Evolutionary conservation across 2,888 invertebrate species (phyloP).

Genomic region (Silvanus unidentatus): DNA sequence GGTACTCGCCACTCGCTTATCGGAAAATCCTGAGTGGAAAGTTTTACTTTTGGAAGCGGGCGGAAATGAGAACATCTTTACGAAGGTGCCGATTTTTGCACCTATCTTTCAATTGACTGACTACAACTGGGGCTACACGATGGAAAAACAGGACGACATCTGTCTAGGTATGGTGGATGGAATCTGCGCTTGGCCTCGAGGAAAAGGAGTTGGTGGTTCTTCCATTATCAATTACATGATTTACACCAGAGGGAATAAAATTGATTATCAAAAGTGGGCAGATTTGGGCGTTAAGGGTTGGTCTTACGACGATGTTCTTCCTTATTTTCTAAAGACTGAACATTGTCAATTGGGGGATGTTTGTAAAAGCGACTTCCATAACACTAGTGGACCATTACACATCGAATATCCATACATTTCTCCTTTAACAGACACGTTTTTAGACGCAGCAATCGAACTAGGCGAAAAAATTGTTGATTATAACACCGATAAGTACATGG

Average conservation of each 20-base stretch:
- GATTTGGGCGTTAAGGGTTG: slow-evolving; percentile 29
- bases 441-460: slow-evolving; percentile 42
- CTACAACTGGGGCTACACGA: slow-evolving; percentile 45
- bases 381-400: slow-evolving; percentile 55
- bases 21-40: slow-evolving; percentile 44
- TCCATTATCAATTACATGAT: slow-evolving; percentile 46
- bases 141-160: slow-evolving; percentile 32
- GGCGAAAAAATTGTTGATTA: slow-evolving; percentile 46
- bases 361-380: slow-evolving; percentile 51
- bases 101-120: slow-evolving; percentile 41
- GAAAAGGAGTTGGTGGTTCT: slow-evolving; percentile 54
- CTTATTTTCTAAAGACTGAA: slow-evolving; percentile 59
- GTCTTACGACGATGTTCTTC: slow-evolving; percentile 55
- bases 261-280: slow-evolving; percentile 65
- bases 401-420: slow-evolving; percentile 55
- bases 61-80: slow-evolving; percentile 41
- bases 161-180: slow-evolving; percentile 10
- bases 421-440: slow-evolving; percentile 40
- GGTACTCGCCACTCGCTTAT: slow-evolving; percentile 48
- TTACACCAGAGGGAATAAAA: slow-evolving; percentile 54
- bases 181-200: slow-evolving; percentile 47
- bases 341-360: slow-evolving; percentile 40
- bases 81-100: slow-evolving; percentile 34
- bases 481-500: slow-evolving; percentile 39
- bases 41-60: slow-evolving; percentile 37